Evolutionary conservation across 2,797 vertebrate genomes (phyloP).

Genomic region (Hydrophis major): DNA sequence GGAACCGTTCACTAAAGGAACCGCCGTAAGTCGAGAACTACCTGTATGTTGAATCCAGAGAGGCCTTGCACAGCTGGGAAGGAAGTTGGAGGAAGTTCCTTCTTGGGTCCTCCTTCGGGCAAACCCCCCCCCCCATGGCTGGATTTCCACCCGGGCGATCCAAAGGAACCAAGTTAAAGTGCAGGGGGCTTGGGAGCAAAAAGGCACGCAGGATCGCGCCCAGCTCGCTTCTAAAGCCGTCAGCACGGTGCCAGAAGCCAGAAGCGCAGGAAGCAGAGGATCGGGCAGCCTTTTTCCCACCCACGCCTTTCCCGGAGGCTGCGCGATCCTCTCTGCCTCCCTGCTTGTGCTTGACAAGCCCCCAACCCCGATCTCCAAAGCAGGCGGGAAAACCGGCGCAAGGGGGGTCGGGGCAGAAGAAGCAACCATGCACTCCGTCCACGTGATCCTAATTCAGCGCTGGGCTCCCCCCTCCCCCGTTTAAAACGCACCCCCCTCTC

Average conservation of each 20-base stretch:
- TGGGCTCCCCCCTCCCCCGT: too few species aligned
- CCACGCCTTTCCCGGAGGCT: neutral
- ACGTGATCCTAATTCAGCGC: neutral
- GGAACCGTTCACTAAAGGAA: neutral
- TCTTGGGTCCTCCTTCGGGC: neutral
- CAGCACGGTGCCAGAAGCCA: too few species aligned
- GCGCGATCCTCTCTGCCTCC: neutral
- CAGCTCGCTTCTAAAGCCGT: neutral
- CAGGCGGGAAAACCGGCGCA: neutral
- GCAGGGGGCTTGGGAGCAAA: neutral
- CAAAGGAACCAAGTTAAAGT: too few species aligned
- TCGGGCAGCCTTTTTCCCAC: neutral
- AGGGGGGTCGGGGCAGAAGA: too few species aligned
- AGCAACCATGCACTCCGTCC: too few species aligned
- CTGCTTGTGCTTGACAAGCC: neutral
- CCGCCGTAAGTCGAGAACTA: neutral
- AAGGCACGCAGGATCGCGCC: neutral
- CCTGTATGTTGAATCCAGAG: neutral
- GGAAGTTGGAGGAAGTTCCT: neutral
- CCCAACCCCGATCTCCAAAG: neutral
- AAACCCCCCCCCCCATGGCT: too few species aligned
- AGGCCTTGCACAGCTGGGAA: neutral
- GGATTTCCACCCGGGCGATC: too few species aligned
- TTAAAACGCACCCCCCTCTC: neutral
- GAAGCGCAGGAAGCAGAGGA: neutral